A percentile compares a stretch with the other conserved stretches of the same genome.
phyloP scores from a whole-genome alignment of 2,888 invertebrate genomes.

The Watsonalla binaria region DNA sequence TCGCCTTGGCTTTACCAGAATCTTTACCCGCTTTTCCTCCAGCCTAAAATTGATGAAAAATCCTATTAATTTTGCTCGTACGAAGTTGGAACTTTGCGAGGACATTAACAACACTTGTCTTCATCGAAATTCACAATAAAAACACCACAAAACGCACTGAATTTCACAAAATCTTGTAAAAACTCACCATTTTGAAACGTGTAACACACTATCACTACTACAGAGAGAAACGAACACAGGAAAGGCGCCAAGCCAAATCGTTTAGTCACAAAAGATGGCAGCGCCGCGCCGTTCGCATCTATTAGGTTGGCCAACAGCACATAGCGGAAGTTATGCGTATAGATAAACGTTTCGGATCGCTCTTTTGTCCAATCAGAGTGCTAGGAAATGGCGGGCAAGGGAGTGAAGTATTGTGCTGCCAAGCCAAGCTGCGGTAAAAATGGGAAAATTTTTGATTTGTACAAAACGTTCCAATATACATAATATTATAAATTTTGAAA shows the following conservation, averaged over 20 bases:
- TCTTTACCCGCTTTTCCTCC: constrained; percentile 99
- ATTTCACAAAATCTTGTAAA: constrained; percentile 70
- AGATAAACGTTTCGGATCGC: constrained; percentile 23
- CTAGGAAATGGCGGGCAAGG: constrained; percentile 46
- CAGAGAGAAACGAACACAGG: constrained; percentile 70
- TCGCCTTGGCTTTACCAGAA: constrained; percentile 99
- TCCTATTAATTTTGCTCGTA: constrained; percentile 77
- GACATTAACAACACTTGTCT: constrained; percentile 52
- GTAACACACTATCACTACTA: constrained; percentile 72
- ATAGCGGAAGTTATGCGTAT: constrained; percentile 51
- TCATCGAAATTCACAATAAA: constrained; percentile 51
- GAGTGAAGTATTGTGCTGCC: constrained; percentile 48
- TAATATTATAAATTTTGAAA: too few species aligned
- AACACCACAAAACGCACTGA: constrained; percentile 37
- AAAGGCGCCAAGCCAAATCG: constrained; percentile 77
- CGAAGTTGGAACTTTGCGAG: constrained; percentile 79
- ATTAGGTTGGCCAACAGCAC: constrained; percentile 48
- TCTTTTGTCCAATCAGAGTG: constrained; percentile 40
- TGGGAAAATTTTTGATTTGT: constrained; percentile 15
- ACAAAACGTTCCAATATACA: constrained; percentile 24
- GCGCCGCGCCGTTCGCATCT: constrained; percentile 38
- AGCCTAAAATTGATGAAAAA: constrained; percentile 87
- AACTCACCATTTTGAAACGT: constrained; percentile 79
- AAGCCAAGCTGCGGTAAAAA: constrained; percentile 42
- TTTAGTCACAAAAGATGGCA: constrained; percentile 64